Percentiles rank a stretch among this genome's conserved stretches.
phyloP scores from a whole-genome alignment of 2,113 vertebrate genomes.

The Ameiurus melas region DNA sequence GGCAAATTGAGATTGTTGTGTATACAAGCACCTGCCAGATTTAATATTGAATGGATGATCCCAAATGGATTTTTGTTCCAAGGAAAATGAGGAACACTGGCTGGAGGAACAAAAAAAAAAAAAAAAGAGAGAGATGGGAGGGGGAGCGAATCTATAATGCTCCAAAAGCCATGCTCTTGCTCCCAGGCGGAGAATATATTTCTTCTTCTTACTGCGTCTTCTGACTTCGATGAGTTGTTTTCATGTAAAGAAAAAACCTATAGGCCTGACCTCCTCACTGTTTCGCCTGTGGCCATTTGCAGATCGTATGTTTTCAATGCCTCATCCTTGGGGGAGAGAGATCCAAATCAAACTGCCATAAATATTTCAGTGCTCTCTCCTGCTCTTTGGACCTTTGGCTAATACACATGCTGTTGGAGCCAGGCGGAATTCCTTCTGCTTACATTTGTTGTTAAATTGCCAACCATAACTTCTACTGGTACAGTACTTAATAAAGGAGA shows the following conservation, averaged over 20 bases:
- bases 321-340: conserved; percentile 75
- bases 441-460: conserved; percentile 61
- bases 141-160: conserved; percentile 68
- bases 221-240: conserved; percentile 75
- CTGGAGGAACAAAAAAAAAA: conserved; percentile 70
- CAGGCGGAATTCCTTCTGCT: conserved; percentile 58
- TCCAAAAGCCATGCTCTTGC: conserved; percentile 71
- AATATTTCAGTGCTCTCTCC: conserved; percentile 83
- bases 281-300: conserved; percentile 80
- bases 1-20: conserved; percentile 82
- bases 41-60: conserved; percentile 81
- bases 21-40: conserved; percentile 82
- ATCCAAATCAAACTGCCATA: conserved; percentile 81
- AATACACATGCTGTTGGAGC: conserved; percentile 60
- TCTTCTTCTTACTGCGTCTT: conserved; percentile 59
- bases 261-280: conserved; percentile 78
- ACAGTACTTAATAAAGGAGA: conserved; percentile 61
- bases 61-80: conserved; percentile 80
- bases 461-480: conserved; percentile 54
- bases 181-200: conserved; percentile 74
- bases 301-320: conserved; percentile 77
- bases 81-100: conserved; percentile 78
- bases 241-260: conserved; percentile 85
- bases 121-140: conserved; percentile 48
- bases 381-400: conserved; percentile 65